Evolutionary conservation across 2,113 vertebrate genomes (phyloP), one percentile per base, ranked within the genome.

Genomic region (Nothobranchius kuhntae): DNA sequence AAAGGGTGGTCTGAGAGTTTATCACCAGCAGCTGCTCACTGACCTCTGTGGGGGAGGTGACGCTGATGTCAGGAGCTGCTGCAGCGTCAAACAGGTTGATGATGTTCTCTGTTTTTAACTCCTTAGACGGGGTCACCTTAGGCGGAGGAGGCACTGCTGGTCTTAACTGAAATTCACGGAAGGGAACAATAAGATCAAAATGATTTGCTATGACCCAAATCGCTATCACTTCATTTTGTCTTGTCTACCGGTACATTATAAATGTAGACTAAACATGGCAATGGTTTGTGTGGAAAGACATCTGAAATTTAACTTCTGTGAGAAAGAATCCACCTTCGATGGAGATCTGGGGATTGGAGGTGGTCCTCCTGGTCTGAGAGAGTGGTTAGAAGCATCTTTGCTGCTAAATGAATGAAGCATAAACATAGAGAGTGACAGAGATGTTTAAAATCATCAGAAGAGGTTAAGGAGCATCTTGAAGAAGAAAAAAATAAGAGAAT

Each of bases 31-130:
- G 65, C 36, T 24, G 40, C 50, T 79, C 46, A 89, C 95, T 95
- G 73, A 99, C 98, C 95, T 99, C 95, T 91, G 95, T 95, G 17
- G 97, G 96, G 80, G 96, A 99, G 71, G 95, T 98, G 92, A 98
- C 94, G 87, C 93, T 99, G 93, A 97, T 96, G 83, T 97, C 94
- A 0, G 97, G 95, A 82, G 95, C 88, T 84, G 95, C 94, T 78
- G 94, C 94, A 88, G 98, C 95, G 82, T 97, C 97, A 92, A 99
- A 99, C 83, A 99, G 92, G 91, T 92, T 95, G 90, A 99, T 92
- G 91, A 98, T 99, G 93, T 97, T 96, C 80, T 99, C 96, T 82
- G 95, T 94, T 93, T 98, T 96, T 92, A 98, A 67, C 62, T 99
- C 98, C 93, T 95, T 97, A 78, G 94, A 98, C 7, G 97, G 97